Base-by-base conservation (phyloP, 2,888 invertebrate species). In the Drosophila pullipes region DNA sequence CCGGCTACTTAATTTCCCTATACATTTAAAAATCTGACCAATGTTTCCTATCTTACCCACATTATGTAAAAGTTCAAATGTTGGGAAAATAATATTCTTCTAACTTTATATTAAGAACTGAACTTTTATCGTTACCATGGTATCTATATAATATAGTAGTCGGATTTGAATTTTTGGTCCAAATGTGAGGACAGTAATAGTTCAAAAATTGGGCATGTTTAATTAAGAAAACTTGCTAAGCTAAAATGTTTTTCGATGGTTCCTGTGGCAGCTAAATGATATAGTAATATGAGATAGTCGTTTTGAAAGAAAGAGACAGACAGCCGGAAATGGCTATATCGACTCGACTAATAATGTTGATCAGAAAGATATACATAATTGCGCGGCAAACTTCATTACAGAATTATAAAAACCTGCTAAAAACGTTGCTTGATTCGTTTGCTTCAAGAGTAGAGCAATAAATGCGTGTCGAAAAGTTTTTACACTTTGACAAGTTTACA, bases 391-490 rank as follows among this genome's bases (percentile, higher is more conserved):
- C 35, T 35, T 35, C 4, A 35, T 35, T 35, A 35, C 1, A 22
- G 3, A 22, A 11, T 44, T 3, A 3, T 11, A 22, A 22, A 11
- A 22, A 3, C 11, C 22, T 6, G 22, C 11, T 13, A 1, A 25
- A 39, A 35, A 2, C 18, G 22, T 18, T 35, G 58, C 11, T 58
- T 47, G 37, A 53, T 30, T 47, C 37, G 3, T 28, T 18, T 44
- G 18, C 47, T 44, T 37, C 41, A 28, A 31, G 35, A 31, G 35
- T 28, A 58, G 10, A 10, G 57, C 50, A 39, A 65, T 55, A 47
- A 64, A 72, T 55, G 35, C 35, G 44, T 54, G 58, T 52, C 39
- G 22, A 41, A 65, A 78, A 60, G 59, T 74, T 64, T 53, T 13
- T 39, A 18, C 44, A 59, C 54, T 55, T 73, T 28, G 39, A 54